Base-by-base conservation (phyloP, 1,140 invertebrate species). In the Proales similis region DNA sequence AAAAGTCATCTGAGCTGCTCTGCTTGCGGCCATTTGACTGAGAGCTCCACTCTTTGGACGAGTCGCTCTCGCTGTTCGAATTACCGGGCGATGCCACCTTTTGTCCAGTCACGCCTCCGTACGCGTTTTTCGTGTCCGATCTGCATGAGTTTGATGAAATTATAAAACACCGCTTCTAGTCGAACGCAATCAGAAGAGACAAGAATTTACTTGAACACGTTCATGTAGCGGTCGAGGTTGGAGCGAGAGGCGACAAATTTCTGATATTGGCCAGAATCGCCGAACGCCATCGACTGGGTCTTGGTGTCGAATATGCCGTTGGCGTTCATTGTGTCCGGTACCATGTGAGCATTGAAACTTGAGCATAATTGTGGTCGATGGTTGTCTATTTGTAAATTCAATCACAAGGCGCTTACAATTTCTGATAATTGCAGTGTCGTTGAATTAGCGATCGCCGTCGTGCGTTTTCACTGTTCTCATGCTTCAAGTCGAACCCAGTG, bases 281-380 rank as follows among this genome's bases (percentile, higher is more conserved):
- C 51, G 19, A 57, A 57, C 12, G 51, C 45, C 3, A 42, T 42
- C 11, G 51, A 42, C 24, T 57, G 51, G n/a, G 51, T 57, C 27
- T 57, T 57, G n/a, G 51, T 57, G 30, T 57, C 51, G 32, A 42
- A 57, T 29, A 57, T 57, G 27, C 51, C 51, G 30, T 57, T 57
- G 4, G 51, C 51, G 11, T 36, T 57, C 51, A 57, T 57, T 57
- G 32, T 57, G 32, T 57, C 51, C 39, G 51, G 51, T 27, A 57
- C 51, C 19, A 42, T 29, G 32, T 57, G 14, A 7, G 39, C 24
- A 42, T 57, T 57, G 22, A 57, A 57, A n/a, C 51, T 57, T 19
- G 2, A 22, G 1, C 22, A 51, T 2, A 51, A 33, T 36, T 9
- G 33, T 9, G 14, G 9, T 9, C 9, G 9, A 36, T 36, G 9